phyloP scores from a whole-genome alignment of 92 coral and sea anemone genomes.

The Phenganax subtilis region DNA sequence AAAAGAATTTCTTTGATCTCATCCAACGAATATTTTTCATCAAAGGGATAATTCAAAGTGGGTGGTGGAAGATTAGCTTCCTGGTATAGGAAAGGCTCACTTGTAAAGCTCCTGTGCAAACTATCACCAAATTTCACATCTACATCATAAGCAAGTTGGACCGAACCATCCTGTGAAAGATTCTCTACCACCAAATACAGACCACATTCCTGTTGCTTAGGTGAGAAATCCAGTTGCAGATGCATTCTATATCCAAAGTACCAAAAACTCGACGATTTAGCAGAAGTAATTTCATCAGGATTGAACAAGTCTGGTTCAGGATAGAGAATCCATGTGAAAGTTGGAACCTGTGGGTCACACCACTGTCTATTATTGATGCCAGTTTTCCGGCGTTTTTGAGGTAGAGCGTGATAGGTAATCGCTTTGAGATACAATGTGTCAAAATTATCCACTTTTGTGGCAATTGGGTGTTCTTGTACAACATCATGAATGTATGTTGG shows the following conservation, averaged over 20 bases:
- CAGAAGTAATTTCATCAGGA: neutral
- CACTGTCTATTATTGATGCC: neutral
- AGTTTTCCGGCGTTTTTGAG: neutral
- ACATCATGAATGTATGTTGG: constrained; percentile 43
- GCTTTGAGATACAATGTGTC: constrained; percentile 1
- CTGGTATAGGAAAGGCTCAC: constrained; percentile 11
- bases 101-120: constrained; percentile 24
- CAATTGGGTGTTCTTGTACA: constrained; percentile 1
- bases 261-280: constrained; percentile 11
- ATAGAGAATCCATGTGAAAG: constrained; percentile 10
- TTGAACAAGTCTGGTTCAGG: constrained; percentile 18
- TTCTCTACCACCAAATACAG: constrained; percentile 21
- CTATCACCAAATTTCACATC: constrained; percentile 24
- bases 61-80: neutral
- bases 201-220: neutral
- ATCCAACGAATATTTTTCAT: neutral
- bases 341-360: neutral
- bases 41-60: constrained; percentile 12
- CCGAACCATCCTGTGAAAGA: constrained; percentile 6
- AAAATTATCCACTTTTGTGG: neutral
- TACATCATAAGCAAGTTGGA: constrained; percentile 7
- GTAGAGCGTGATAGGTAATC: neutral
- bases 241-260: constrained; percentile 4
- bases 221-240: constrained; percentile 6
- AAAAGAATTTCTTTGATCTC: constrained; percentile 16